A percentile compares a stretch with the other conserved stretches of the same genome.
phyloP scores from a whole-genome alignment of 2,888 invertebrate species.

The Tetheella fluctuosa region DNA sequence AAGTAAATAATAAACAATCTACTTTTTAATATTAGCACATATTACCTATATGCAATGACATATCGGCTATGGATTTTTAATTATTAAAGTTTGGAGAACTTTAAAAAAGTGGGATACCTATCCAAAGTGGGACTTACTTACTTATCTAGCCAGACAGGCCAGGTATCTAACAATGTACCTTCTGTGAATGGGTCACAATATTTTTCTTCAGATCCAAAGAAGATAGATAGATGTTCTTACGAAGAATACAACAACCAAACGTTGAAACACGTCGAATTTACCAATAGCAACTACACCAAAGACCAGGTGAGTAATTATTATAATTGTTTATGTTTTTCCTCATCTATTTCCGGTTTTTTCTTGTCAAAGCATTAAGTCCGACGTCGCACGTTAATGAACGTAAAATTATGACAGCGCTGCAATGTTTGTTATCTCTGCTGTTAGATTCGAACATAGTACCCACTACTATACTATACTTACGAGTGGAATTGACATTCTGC shows the following conservation, averaged over 20 bases:
- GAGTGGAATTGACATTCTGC: too few relatives aligned
- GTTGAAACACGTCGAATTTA: constrained; percentile 85
- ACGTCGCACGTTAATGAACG: neutral
- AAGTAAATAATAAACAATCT: constrained; percentile 47
- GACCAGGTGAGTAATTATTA: constrained; percentile 65
- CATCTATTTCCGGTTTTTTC: constrained; percentile 29
- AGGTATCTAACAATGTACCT: too few relatives aligned
- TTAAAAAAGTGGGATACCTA: too few relatives aligned
- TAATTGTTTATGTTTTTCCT: constrained; percentile 27
- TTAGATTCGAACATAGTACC: neutral
- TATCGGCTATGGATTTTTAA: too few relatives aligned
- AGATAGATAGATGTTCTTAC: constrained; percentile 88
- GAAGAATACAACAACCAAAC: constrained; percentile 90
- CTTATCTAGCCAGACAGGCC: too few relatives aligned
- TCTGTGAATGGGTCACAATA: too few relatives aligned
- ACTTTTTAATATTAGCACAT: too few relatives aligned
- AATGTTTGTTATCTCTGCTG: neutral
- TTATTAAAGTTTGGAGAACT: too few relatives aligned
- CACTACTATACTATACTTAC: too few relatives aligned
- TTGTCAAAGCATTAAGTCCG: constrained; percentile 12
- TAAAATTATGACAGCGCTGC: neutral
- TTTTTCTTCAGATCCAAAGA: constrained; percentile 67
- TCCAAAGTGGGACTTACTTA: too few relatives aligned
- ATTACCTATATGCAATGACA: too few relatives aligned
- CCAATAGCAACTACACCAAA: constrained; percentile 75